Percentiles rank a stretch among this genome's conserved stretches.
Evolutionary conservation across 2,113 vertebrate species (phyloP).

Genomic region (Abramis brama): DNA sequence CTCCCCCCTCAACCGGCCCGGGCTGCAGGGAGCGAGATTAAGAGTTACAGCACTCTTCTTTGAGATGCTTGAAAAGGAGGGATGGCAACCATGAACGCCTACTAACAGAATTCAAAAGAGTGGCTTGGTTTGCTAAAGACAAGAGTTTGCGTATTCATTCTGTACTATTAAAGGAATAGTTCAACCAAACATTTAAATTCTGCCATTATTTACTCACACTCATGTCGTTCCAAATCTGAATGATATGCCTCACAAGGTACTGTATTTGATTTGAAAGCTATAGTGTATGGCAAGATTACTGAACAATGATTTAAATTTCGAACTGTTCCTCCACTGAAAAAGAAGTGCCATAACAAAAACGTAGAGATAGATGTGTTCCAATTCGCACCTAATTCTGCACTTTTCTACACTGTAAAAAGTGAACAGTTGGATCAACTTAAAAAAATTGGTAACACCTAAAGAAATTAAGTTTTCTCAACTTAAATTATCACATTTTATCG

Average conservation of each 20-base stretch:
- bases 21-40: not conserved
- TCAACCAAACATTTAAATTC: not conserved
- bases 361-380: not conserved
- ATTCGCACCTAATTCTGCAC: not conserved
- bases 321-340: not conserved
- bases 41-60: slow-evolving; percentile 52
- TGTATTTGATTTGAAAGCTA: no score
- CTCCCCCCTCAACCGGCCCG: slow-evolving; percentile 44
- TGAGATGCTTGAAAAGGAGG: slow-evolving; percentile 22
- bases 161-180: not conserved
- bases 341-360: not conserved
- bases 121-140: not conserved
- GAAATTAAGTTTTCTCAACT: no score
- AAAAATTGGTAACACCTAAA: no score
- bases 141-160: not conserved
- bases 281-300: not conserved
- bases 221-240: not conserved
- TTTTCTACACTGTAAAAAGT: no score
- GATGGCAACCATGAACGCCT: slow-evolving; percentile 13
- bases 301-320: not conserved
- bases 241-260: not conserved
- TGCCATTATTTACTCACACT: not conserved
- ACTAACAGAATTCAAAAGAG: slow-evolving; percentile 14
- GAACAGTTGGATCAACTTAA: no score
- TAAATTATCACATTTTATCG: no score